Evolutionary conservation across 2,797 vertebrate genomes (phyloP), one percentile per base, ranked within the genome.

Genomic region (Lateolabrax maculatus): DNA sequence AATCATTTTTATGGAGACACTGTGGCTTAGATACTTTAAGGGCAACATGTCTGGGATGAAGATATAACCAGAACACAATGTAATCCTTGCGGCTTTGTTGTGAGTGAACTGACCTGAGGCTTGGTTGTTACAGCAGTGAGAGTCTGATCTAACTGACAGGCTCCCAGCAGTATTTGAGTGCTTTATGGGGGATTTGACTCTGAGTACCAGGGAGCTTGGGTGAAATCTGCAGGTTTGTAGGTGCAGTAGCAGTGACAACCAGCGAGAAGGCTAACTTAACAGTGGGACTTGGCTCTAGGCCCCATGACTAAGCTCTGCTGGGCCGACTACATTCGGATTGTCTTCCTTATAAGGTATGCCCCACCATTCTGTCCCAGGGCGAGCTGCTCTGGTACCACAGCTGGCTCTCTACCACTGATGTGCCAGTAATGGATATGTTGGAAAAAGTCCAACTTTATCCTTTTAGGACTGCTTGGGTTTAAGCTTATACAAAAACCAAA

Each of bases 291-390:
- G 93, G 94, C 91, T 87, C 69, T 37, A 60, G 78, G 82, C 93
- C 89, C 79, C 76, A 69, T 90, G 90, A 93, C 92, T 93, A 89
- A 94, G 80, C 90, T 85, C 80, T 69, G 68, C 79, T 83, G 80
- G 88, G 77, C 81, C 75, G 53, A 84, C 85, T 89, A 69, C 85
- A 83, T 87, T 87, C 55, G n/a, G 82, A 89, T 87, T 86, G 89
- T 87, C 90, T 93, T 93, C 94, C 94, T 93, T 95, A 95, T 94
- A 94, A 92, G 94, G 94, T 60, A 13, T 79, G 75, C 53, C 89
- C 91, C 86, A 68, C 89, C 74, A 74, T 86, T 87, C 79, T 64
- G 84, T 86, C 90, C 83, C 83, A 71, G 61, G 84, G 60, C 44
- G 37, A 85, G 77, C 84, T 84, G 83, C 77, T 83, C 65, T 80